Conservation (phyloP, 1,140 invertebrate species). For the Aphaenogaster ashmeadi region DNA sequence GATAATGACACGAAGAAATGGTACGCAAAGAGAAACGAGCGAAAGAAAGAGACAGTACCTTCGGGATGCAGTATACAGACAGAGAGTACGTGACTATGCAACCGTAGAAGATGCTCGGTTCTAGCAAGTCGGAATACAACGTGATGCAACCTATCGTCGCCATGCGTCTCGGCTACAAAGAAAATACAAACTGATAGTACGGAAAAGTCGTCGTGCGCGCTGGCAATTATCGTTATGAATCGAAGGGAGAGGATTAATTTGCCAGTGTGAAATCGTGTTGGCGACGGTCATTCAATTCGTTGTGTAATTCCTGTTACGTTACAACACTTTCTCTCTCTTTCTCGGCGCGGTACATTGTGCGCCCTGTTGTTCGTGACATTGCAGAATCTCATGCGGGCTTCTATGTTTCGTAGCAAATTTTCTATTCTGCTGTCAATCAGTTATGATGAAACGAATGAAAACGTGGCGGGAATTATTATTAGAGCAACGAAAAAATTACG, state of each 20-base stretch:
- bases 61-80: neutral
- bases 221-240: slow-evolving; percentile 39
- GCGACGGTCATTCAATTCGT: slow-evolving; percentile 35
- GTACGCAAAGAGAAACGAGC: neutral
- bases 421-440: slow-evolving; percentile 46
- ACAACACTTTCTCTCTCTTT: slow-evolving; percentile 30
- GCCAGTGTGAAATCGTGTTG: slow-evolving; percentile 22
- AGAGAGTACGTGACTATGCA: slow-evolving; percentile 80
- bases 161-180: neutral
- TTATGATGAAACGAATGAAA: slow-evolving; percentile 4
- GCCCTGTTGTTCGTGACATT: slow-evolving; percentile 43
- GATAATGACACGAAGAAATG: slow-evolving; percentile 48
- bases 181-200: slow-evolving; percentile 31
- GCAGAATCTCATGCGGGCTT: slow-evolving; percentile 34
- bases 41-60: slow-evolving; percentile 17
- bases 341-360: neutral
- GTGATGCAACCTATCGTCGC: slow-evolving; percentile 18
- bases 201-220: slow-evolving; percentile 21
- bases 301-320: slow-evolving; percentile 42
- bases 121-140: slow-evolving; percentile 77
- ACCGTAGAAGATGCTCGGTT: slow-evolving; percentile 79
- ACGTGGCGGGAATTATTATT: neutral
- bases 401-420: slow-evolving; percentile 35
- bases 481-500: slow-evolving; percentile 1
- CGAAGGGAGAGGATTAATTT: slow-evolving; percentile 50